These are phyloP conservation scores for Delphinus delphis DNA, from an alignment of 2,113 vertebrate genomes.

Conservation along the genomic window DNA sequence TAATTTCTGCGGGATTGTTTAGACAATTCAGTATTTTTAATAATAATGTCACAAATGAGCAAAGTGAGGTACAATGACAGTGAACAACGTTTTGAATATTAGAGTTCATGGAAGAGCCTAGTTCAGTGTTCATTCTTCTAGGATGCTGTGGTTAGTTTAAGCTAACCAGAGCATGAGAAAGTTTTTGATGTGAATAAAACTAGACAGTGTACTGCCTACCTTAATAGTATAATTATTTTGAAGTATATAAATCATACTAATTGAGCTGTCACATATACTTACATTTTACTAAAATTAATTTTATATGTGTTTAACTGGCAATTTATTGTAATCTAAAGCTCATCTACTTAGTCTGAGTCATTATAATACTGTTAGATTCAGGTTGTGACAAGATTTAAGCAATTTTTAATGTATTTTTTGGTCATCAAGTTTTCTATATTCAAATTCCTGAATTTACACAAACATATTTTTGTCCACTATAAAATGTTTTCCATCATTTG, in stretches of 20 bases:
- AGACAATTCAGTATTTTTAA: background rate
- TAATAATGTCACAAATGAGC: background rate
- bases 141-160: background rate
- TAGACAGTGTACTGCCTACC: conserved; percentile 40
- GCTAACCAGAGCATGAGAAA: background rate
- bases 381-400: background rate
- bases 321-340: conserved; percentile 58
- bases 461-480: background rate
- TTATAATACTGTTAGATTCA: conserved; percentile 30
- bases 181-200: conserved; percentile 53
- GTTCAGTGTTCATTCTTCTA: background rate
- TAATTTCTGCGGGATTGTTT: background rate
- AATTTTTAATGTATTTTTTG: background rate
- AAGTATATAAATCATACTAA: conserved; percentile 70
- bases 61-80: background rate
- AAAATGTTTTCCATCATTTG: background rate
- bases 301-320: conserved; percentile 59
- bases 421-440: background rate
- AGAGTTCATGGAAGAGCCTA: background rate
- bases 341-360: conserved; percentile 16
- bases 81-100: background rate
- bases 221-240: conserved; percentile 68
- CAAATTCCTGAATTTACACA: background rate
- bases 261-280: conserved; percentile 64
- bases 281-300: conserved; percentile 64